Percentiles rank a stretch among this genome's conserved stretches.
Conservation (phyloP, 2,888 invertebrate genomes). For the Salticus scenicus region DNA sequence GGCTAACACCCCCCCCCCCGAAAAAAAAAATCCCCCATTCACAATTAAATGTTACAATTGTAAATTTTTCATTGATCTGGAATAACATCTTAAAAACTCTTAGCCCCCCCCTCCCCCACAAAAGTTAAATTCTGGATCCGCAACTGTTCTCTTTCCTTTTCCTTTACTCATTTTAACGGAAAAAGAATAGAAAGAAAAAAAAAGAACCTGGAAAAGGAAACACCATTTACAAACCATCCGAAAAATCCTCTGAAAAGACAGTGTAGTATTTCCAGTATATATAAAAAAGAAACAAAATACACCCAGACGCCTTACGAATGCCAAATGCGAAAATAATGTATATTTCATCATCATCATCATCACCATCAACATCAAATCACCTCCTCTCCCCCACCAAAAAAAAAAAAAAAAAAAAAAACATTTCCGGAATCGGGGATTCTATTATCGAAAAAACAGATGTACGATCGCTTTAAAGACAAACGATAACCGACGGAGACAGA, state of each 20-base stretch:
- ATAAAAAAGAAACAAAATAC: constrained; percentile 5
- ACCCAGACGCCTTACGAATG: constrained; percentile 22
- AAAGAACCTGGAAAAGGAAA: background rate
- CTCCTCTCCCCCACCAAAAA: constrained; percentile 2
- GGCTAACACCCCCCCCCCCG: too few species aligned
- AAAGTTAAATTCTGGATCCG: too few species aligned
- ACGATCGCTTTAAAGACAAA: constrained; percentile 61
- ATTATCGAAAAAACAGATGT: constrained; percentile 68
- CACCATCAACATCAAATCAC: constrained; percentile 58
- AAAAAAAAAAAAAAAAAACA: too few species aligned
- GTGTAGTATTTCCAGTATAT: background rate
- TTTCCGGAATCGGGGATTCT: constrained; percentile 46
- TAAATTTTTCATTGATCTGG: too few species aligned
- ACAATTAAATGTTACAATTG: too few species aligned
- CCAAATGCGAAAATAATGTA: constrained; percentile 66
- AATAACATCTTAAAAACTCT: too few species aligned
- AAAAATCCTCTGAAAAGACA: background rate
- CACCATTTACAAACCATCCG: background rate
- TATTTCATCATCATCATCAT: constrained; percentile 61
- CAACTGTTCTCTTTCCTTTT: too few species aligned
- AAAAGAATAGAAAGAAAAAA: too few species aligned
- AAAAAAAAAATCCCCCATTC: too few species aligned
- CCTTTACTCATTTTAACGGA: too few species aligned
- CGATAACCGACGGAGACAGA: constrained; percentile 42
- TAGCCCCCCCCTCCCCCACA: too few species aligned